Evolutionary conservation across 2,888 invertebrate species (phyloP), one percentile per base, ranked within the genome.

Genomic region (Lithophane leautieri): DNA sequence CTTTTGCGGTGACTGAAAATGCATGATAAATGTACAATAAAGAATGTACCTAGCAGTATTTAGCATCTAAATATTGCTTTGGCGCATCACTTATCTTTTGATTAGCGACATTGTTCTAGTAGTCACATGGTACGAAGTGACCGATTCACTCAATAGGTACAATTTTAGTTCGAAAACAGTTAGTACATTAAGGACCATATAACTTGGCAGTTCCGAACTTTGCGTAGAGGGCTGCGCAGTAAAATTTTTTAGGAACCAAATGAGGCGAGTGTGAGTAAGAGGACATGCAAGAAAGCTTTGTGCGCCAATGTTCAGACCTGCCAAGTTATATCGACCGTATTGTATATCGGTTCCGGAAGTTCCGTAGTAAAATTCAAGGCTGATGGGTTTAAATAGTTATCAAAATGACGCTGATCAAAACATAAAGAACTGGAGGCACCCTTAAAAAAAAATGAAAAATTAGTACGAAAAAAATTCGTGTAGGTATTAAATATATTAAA

Each of bases 1-100:
- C 81, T 52, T 62, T 75, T 73, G 63, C 52, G 44, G 73, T 73
- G 68, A 75, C 70, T 73, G 61, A 70, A 86, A 85, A 84, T 84
- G 84, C 78, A 83, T 68, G 34, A 62, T 80, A 70, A 80, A 84
- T 84, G 68, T 70, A 70, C 67, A 56, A 65, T 65, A 60, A 34
- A 68, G 60, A 73, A 73, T 70, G 47, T 72, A 69, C 67, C 25
- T 54, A 58, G 44, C 79, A 79, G 70, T 73, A 81, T 81, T 73
- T 65, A 65, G 63, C 54, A 73, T 61, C 52, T 28, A 80, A 76
- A 76, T 81, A 85, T 82, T 76, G 69, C 76, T 63, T 56, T n/a
- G 44, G 69, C 68, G 69, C 67, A 54, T 54, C 3, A 50, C 3
- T 11, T 83, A 77, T 77, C 28, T 67, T 84, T 81, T 76, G 75